Evolutionary conservation across 37 sponge, comb jelly and placozoan species (phyloP).

Genomic region (Ianthella basta): DNA sequence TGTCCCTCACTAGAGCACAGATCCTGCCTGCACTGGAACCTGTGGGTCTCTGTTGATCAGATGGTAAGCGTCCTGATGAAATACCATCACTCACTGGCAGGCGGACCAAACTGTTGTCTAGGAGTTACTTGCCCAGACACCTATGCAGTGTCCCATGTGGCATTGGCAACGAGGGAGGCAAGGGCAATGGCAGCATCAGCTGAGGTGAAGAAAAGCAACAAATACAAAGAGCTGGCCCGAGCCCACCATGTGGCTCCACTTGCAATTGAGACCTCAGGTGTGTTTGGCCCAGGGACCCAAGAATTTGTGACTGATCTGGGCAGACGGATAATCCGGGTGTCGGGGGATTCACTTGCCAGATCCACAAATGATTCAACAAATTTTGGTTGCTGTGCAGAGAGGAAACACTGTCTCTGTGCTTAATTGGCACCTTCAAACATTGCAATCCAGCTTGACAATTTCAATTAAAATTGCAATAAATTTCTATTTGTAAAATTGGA

Average conservation of each 20-base stretch:
- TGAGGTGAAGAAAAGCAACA: background rate
- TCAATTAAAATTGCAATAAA: too few relatives aligned
- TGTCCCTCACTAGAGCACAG: background rate
- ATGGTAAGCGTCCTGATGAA: background rate
- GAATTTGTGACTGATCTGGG: background rate
- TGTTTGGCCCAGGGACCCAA: background rate
- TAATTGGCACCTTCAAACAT: too few relatives aligned
- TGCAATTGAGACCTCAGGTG: constrained; percentile 13
- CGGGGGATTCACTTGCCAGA: too few relatives aligned
- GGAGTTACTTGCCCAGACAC: background rate
- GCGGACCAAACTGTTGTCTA: too few relatives aligned
- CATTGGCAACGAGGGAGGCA: constrained; percentile 11
- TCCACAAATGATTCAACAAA: too few relatives aligned
- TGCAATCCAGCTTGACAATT: too few relatives aligned
- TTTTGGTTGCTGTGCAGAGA: too few relatives aligned
- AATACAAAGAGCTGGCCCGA: background rate
- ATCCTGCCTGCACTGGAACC: constrained; percentile 1
- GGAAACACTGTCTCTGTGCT: too few relatives aligned
- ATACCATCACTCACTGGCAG: too few relatives aligned
- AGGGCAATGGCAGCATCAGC: background rate
- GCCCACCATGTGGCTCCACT: constrained; percentile 2
- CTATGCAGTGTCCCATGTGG: constrained; percentile 1
- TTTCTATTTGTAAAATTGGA: too few relatives aligned
- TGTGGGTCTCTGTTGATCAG: background rate
- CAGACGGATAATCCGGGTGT: background rate